Conservation (phyloP, 2,797 vertebrate species). For the Microhierax caerulescens region DNA sequence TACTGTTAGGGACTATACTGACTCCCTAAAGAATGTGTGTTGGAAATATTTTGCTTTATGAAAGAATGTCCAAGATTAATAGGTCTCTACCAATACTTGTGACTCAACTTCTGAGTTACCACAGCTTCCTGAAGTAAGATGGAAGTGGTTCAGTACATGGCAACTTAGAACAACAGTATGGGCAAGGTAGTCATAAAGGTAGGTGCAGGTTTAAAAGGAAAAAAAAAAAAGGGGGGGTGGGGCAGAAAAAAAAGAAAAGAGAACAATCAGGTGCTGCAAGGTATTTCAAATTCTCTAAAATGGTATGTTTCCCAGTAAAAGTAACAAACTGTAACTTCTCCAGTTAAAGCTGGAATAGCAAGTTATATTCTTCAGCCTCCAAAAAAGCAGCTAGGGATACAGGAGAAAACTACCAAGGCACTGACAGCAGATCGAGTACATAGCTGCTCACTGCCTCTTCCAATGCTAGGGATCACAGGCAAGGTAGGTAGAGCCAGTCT, state of each 20-base stretch:
- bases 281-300: background rate
- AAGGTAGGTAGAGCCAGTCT: background rate
- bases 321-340: background rate
- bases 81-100: background rate
- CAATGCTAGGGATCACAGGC: background rate
- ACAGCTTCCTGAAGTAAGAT: background rate
- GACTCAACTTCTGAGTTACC: background rate
- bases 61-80: background rate
- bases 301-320: background rate
- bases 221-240: rapidly evolving
- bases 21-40: background rate
- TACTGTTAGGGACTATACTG: background rate
- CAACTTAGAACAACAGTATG: background rate
- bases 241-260: background rate
- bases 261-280: background rate
- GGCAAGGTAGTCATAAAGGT: background rate
- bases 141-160: background rate
- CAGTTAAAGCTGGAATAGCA: background rate
- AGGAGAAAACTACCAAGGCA: background rate
- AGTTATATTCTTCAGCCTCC: background rate
- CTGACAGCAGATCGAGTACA: rapidly evolving
- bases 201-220: background rate
- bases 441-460: background rate
- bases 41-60: background rate
- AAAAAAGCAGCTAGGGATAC: background rate